phyloP scores from a whole-genome alignment of 2,888 invertebrate genomes.

The Heteropelma amictum region DNA sequence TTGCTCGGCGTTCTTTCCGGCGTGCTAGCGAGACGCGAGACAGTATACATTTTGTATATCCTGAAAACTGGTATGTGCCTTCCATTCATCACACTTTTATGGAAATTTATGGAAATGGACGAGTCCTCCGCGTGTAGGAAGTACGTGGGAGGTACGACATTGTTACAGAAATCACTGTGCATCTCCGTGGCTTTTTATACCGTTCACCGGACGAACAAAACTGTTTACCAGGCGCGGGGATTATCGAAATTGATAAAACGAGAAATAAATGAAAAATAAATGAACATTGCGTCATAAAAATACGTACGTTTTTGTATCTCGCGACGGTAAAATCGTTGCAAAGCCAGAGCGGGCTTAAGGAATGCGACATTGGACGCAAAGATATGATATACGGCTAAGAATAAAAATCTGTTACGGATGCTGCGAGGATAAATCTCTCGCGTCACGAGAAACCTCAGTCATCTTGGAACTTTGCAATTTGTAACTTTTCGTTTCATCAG shows the following conservation, averaged over 20 bases:
- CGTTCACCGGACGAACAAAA: conserved; percentile 49
- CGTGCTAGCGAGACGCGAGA: conserved; percentile 15
- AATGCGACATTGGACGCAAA: too few species aligned
- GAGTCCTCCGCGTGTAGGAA: conserved; percentile 32
- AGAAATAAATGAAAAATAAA: conserved; percentile 24
- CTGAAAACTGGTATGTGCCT: conserved; percentile 40
- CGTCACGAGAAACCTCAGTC: too few species aligned
- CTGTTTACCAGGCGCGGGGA: conserved; percentile 53
- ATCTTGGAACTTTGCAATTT: too few species aligned
- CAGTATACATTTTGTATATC: conserved; percentile 48
- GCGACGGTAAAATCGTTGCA: background rate
- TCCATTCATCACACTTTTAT: conserved; percentile 62
- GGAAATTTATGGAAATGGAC: conserved; percentile 61
- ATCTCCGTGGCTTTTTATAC: conserved; percentile 20
- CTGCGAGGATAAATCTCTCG: too few species aligned
- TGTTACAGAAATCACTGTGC: background rate
- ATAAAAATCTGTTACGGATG: too few species aligned
- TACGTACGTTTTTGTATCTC: background rate
- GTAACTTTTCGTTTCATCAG: too few species aligned
- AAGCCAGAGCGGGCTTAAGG: background rate
- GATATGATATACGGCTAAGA: too few species aligned
- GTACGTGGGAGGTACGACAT: conserved; percentile 25
- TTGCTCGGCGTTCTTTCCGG: conserved; percentile 41
- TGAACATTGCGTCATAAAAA: conserved; percentile 15
- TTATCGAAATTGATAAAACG: conserved; percentile 36